These are phyloP conservation scores for Macrochelys suwanniensis DNA, from an alignment of 2,797 vertebrate genomes.

Conservation along the genomic window DNA sequence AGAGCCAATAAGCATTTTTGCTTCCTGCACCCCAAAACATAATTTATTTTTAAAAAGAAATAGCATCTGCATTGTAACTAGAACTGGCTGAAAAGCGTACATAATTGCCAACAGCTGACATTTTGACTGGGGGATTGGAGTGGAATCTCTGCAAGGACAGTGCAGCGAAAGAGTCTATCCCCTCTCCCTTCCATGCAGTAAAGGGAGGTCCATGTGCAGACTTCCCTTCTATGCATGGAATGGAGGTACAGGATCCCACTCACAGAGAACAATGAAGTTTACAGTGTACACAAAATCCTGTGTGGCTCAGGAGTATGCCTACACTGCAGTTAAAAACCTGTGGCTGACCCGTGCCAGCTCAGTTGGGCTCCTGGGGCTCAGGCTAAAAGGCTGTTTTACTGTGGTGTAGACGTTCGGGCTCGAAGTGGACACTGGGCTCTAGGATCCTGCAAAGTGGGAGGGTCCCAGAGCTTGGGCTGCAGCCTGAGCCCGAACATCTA, in stretches of 20 bases:
- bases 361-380: neutral
- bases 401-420: too few relatives aligned
- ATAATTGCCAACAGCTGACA: too few relatives aligned
- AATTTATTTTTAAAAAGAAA: too few relatives aligned
- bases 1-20: neutral
- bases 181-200: neutral
- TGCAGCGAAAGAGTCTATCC: neutral
- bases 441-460: neutral
- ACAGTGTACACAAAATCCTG: neutral
- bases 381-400: neutral
- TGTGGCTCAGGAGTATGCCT: neutral
- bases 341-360: neutral
- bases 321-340: neutral
- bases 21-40: too few relatives aligned
- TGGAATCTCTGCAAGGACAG: neutral
- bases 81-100: too few relatives aligned
- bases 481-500: neutral
- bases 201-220: too few relatives aligned
- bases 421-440: neutral
- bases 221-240: neutral
- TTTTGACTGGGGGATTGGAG: neutral
- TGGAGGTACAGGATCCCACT: neutral
- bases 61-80: too few relatives aligned
- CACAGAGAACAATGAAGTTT: neutral
- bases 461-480: neutral